Evolutionary conservation across 2,113 vertebrate species (phyloP).

Genomic region (Petrocephalus zakoni): DNA sequence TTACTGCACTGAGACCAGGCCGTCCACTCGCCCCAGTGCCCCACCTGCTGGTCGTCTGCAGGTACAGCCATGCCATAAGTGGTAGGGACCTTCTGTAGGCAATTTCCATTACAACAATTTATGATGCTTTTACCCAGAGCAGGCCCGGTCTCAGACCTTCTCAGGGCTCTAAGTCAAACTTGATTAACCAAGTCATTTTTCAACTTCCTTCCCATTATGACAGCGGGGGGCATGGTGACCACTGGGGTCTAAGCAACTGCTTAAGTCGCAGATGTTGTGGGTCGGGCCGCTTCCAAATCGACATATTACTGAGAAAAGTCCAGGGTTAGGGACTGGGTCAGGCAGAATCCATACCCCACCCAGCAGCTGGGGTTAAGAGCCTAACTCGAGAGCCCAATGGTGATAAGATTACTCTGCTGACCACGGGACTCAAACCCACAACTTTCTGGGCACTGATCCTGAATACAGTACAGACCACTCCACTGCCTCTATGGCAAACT

Average conservation of each 20-base stretch:
- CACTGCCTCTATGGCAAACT: neutral
- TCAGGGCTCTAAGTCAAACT: neutral
- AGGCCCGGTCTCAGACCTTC: neutral
- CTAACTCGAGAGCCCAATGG: neutral
- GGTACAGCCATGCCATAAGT: neutral
- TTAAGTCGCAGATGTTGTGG: neutral
- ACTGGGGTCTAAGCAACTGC: neutral
- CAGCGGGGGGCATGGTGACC: neutral
- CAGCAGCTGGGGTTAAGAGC: neutral
- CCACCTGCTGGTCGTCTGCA: constrained; percentile 37
- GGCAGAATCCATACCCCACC: neutral
- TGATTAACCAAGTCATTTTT: neutral
- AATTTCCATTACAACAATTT: neutral
- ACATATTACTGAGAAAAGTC: neutral
- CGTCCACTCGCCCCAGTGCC: constrained; percentile 66
- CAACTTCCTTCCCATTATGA: neutral
- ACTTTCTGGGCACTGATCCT: neutral
- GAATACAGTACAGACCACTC: neutral
- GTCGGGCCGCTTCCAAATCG: neutral
- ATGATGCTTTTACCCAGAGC: neutral
- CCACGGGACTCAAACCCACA: neutral
- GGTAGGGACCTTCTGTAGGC: neutral
- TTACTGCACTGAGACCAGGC: constrained; percentile 77
- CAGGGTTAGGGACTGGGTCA: neutral
- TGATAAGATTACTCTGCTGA: neutral